Base-by-base conservation (phyloP, 2,888 invertebrate species). In the Chalcosyrphus nemorum region DNA sequence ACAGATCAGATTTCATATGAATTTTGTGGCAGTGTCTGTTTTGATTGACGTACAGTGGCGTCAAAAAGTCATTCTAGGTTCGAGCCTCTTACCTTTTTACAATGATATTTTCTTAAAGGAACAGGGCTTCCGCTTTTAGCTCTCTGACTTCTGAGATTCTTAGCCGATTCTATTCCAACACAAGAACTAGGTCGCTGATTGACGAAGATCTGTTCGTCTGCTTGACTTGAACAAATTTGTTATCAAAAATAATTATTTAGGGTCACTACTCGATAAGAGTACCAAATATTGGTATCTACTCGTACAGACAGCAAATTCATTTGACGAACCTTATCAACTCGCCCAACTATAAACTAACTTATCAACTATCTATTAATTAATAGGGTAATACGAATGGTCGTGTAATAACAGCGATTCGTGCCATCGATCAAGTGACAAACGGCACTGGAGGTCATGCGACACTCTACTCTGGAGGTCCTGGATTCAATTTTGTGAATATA, bases 401-500 rank as follows among this genome's bases (percentile, higher is more conserved):
- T 63, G 88, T 88, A 70, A 90, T 90, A 63, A 89, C 90, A 65
- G 90, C 89, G n/a, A 90, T 90, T 59, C 87, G 89, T 45, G 90
- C 90, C 47, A 88, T 90, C 70, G 90, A 90, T 86, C 90, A 90
- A 82, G 90, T 90, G 66, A 89, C 89, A 68, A 90, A 90, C 84
- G 89, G 90, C 56, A 90, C 90, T 19, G 90, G 90, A 45, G 90
- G 90, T 61, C 90, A 90, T 87, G 90, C 90, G 24, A 90, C 90
- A 21, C 89, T 90, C 41, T 90, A 89, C 75, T 90, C 90, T 17
- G 90, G 90, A 81, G 90, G 90, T 59, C 89, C 90, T n/a, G 90
- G 90, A 35, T 90, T 90, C 71, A 89, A 89, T 87, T 90, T 89
- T 86, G 90, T 90, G n/a, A 87, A 89, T 80, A 88, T 90, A 76